Percentiles rank a stretch among this genome's conserved stretches.
These are phyloP conservation scores for Plemyria rubiginata DNA, from an alignment of 2,888 invertebrate species.

Conservation along the genomic window DNA sequence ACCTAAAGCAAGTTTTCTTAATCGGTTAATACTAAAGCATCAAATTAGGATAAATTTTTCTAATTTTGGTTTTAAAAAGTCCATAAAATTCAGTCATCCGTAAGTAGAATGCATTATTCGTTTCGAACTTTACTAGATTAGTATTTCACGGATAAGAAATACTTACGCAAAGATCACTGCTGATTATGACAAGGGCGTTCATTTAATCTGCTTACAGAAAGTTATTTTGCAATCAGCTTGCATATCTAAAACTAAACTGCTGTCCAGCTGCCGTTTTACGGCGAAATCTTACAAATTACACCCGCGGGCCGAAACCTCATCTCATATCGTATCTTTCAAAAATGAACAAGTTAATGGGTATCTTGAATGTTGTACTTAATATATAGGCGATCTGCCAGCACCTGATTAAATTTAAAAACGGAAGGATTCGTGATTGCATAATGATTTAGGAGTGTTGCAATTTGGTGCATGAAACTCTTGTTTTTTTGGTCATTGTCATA, in stretches of 20 bases:
- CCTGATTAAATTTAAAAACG: conserved; percentile 7
- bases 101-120: no score
- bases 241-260: conserved; percentile 67
- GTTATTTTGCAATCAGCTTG: conserved; percentile 72
- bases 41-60: no score
- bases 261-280: conserved; percentile 75
- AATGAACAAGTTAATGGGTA: conserved; percentile 51
- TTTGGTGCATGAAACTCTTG: not conserved
- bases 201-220: conserved; percentile 74
- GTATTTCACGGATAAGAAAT: not conserved
- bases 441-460: not conserved
- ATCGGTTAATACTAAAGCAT: no score
- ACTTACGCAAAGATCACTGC: conserved; percentile 32
- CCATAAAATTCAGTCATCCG: no score
- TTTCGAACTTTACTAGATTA: not conserved
- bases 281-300: conserved; percentile 71
- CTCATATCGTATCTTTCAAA: conserved; percentile 65
- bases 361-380: conserved; percentile 41
- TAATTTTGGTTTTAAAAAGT: no score
- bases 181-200: conserved; percentile 43
- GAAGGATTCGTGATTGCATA: conserved; percentile 1
- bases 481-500: no score
- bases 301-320: conserved; percentile 73
- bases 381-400: conserved; percentile 19
- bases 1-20: no score